A percentile compares a stretch with the other conserved stretches of the same genome.
phyloP scores from a whole-genome alignment of 1,140 invertebrate genomes.

The Drosophila murphyi region DNA sequence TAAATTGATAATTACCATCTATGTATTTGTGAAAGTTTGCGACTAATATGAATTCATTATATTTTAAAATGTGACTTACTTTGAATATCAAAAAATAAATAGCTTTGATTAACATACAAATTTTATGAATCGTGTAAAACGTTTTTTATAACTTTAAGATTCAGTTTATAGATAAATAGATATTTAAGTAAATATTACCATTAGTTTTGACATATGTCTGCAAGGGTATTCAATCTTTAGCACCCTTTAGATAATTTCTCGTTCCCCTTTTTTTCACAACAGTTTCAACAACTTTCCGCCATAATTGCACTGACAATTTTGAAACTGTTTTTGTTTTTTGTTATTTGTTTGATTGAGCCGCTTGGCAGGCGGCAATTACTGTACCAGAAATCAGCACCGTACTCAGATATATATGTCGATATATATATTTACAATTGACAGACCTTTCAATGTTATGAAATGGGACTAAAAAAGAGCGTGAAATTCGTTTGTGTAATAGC shows the following conservation, averaged over 20 bases:
- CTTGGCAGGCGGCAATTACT: conserved; percentile 71
- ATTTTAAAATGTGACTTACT: background rate
- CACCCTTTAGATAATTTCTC: too few species aligned
- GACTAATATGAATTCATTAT: background rate
- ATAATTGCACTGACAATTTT: conserved; percentile 22
- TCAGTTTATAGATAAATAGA: too few species aligned
- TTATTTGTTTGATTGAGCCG: conserved; percentile 51
- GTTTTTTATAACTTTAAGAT: too few species aligned
- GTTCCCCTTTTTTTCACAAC: background rate
- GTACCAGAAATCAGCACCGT: conserved; percentile 51
- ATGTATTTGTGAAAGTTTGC: background rate
- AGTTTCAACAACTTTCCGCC: conserved; percentile 14
- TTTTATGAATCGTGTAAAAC: background rate
- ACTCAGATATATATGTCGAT: conserved; percentile 5
- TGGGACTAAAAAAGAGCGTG: conserved; percentile 52
- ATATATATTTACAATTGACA: conserved; percentile 59
- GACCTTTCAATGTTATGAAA: conserved; percentile 78
- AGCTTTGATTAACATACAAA: background rate
- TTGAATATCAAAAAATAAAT: background rate
- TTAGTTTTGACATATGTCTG: too few species aligned
- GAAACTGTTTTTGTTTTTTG: conserved; percentile 8
- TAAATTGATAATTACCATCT: background rate
- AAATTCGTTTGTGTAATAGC: conserved; percentile 44
- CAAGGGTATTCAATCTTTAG: too few species aligned
- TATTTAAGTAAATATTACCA: too few species aligned